Percentiles rank a stretch among this genome's conserved stretches.
Evolutionary conservation across 2,888 invertebrate species (phyloP).

Genomic region (Rhopalosiphum nymphaeae): DNA sequence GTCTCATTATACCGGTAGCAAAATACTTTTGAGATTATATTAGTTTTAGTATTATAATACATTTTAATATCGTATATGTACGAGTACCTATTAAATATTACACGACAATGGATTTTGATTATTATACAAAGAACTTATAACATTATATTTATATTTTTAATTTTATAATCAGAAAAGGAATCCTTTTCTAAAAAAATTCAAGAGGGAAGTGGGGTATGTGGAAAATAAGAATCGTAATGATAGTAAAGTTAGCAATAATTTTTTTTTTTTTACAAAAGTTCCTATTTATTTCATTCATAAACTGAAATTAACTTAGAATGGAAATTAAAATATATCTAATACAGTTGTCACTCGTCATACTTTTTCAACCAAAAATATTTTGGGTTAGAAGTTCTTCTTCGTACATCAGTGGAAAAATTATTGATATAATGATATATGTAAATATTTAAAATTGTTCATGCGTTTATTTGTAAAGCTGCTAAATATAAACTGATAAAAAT

Average conservation of each 20-base stretch:
- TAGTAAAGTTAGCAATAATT: not conserved
- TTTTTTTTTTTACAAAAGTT: not conserved
- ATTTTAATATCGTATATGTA: not conserved
- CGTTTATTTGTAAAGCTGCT: not conserved
- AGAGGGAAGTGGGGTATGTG: not conserved
- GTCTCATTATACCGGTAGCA: not conserved
- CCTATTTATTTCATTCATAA: not conserved
- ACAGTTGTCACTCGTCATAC: not conserved
- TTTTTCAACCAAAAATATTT: not conserved
- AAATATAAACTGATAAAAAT: not conserved
- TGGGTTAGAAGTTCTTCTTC: not conserved
- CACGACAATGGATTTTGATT: not conserved
- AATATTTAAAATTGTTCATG: not conserved
- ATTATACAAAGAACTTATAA: not conserved
- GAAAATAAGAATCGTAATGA: not conserved
- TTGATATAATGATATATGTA: no score
- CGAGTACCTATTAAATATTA: not conserved
- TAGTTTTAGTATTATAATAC: not conserved
- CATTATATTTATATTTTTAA: not conserved
- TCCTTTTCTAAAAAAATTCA: not conserved
- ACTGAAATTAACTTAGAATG: not conserved
- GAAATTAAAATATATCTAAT: not conserved
- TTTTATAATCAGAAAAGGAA: not conserved
- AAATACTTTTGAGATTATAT: not conserved
- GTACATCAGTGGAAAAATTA: no score